Percentiles rank a stretch among this genome's conserved stretches.
Conservation (phyloP, 1,140 invertebrate species). For the Formica exsecta region DNA sequence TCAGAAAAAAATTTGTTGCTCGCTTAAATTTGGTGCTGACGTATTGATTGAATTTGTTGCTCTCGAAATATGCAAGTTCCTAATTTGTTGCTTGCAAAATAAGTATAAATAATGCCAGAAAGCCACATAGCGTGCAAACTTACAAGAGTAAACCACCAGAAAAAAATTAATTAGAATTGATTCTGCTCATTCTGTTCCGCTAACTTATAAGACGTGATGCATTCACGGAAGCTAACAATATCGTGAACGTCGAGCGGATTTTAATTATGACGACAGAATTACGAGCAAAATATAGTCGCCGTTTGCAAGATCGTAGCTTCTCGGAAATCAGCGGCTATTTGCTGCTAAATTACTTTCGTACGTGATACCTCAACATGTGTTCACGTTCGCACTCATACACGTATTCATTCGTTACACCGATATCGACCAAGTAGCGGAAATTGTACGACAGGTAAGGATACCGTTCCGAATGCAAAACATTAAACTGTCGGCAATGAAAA, state of each 20-base stretch:
- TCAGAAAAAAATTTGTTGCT: too few relatives aligned
- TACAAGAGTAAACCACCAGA: too few relatives aligned
- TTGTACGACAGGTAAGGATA: slow-evolving; percentile 30
- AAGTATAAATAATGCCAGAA: too few relatives aligned
- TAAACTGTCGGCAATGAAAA: slow-evolving; percentile 44
- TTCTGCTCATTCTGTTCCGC: too few relatives aligned
- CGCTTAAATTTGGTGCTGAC: too few relatives aligned
- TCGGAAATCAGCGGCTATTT: slow-evolving; percentile 44
- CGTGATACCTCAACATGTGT: slow-evolving; percentile 35
- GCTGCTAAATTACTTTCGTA: slow-evolving; percentile 53
- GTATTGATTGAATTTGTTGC: too few relatives aligned
- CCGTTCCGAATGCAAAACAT: slow-evolving; percentile 32
- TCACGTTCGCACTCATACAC: not conserved
- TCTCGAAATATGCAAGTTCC: too few relatives aligned
- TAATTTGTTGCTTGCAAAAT: too few relatives aligned
- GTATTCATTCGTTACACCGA: not conserved
- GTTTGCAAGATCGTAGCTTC: slow-evolving; percentile 40
- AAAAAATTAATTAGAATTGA: too few relatives aligned
- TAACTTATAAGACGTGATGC: too few relatives aligned
- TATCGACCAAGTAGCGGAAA: not conserved
- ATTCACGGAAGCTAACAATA: slow-evolving; percentile 20
- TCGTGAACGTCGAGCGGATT: slow-evolving; percentile 16
- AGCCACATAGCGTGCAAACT: too few relatives aligned
- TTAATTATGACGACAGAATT: slow-evolving; percentile 51
- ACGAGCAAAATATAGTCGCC: slow-evolving; percentile 31